Evolutionary conservation across 2,797 vertebrate genomes (phyloP), one percentile per base, ranked within the genome.

Genomic region (Cynodonichthys magdalenae): DNA sequence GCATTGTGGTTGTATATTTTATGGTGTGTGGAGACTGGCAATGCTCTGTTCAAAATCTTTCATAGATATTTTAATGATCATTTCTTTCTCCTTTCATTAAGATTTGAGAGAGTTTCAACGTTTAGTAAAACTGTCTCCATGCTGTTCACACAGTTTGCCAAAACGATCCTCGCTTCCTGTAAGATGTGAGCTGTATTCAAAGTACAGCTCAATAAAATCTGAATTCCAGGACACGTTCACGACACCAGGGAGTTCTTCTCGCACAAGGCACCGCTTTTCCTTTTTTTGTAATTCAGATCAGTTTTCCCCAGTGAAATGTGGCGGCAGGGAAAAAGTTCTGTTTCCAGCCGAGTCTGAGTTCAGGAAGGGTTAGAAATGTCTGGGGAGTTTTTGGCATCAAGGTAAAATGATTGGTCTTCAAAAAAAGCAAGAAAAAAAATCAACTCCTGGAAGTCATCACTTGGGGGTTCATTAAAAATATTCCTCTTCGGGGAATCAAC

Each of bases 401-500:
- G 77, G 82, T 78, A 89, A 85, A 87, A 81, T 75, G 84, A 71
- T 76, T 75, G 80, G 78, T 74, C 79, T 82, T 62, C 71, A 84
- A 77, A 79, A 36, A 61, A 19, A 4, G 34, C 45, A 18, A 66
- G 27, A 17, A 17, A 58, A 45, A 63, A 41, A 71, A 80, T 18
- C 36, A 39, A 39, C 36, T 39, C 69, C 65, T 69, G 64, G 69
- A 74, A 82, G 67, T 75, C 77, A 85, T 87, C 86, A 77, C 88
- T 72, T 34, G 82, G 84, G 87, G 82, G 44, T 81, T 92, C 77
- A 90, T 92, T 92, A 91, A 89, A 90, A 82, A 66, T 59, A 65
- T 59, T 55, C 44, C 41, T 71, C 84, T 79, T 82, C 28, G 24
- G 84, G 77, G 84, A 88, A 81, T 85, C 79, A 86, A 87, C 80